phyloP scores from a whole-genome alignment of 2,113 vertebrate genomes.

The Tenrec ecaudatus region DNA sequence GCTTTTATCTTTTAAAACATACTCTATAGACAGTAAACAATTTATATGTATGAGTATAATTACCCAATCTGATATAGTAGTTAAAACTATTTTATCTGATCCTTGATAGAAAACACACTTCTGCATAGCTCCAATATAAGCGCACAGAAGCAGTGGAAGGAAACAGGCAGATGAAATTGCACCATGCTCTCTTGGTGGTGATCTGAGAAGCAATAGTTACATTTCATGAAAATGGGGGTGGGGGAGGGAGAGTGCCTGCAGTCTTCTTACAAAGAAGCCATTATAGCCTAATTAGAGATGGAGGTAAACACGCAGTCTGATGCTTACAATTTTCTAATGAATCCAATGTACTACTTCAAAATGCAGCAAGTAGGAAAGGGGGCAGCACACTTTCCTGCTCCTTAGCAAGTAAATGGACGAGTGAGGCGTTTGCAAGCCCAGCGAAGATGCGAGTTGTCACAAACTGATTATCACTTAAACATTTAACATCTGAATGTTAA shows the following conservation, averaged over 20 bases:
- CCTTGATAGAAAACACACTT: slow-evolving; percentile 64
- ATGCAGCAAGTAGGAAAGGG: slow-evolving; percentile 63
- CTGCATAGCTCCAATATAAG: slow-evolving; percentile 22
- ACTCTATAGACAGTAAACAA: slow-evolving; percentile 64
- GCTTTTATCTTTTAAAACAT: slow-evolving; percentile 79
- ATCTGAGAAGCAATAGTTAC: slow-evolving; percentile 72
- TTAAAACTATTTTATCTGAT: slow-evolving; percentile 79
- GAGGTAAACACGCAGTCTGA: slow-evolving; percentile 70
- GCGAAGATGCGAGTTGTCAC: slow-evolving; percentile 25
- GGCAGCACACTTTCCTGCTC: background rate
- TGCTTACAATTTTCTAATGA: slow-evolving; percentile 65
- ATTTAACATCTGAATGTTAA: background rate
- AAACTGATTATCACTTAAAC: slow-evolving; percentile 6
- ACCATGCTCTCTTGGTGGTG: slow-evolving; percentile 64
- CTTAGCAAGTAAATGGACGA: slow-evolving; percentile 37
- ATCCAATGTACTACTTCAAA: slow-evolving; percentile 75
- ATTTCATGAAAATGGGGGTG: slow-evolving; percentile 72
- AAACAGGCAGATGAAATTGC: slow-evolving; percentile 63
- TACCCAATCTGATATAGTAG: slow-evolving; percentile 65
- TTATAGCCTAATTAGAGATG: slow-evolving; percentile 70
- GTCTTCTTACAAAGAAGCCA: slow-evolving; percentile 71
- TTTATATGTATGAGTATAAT: slow-evolving; percentile 65
- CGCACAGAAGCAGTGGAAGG: slow-evolving; percentile 62
- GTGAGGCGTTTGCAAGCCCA: slow-evolving; percentile 26
- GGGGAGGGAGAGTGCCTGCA: slow-evolving; percentile 62